phyloP scores from a whole-genome alignment of 2,888 invertebrate species.

The Pollenia griseotomentosa region DNA sequence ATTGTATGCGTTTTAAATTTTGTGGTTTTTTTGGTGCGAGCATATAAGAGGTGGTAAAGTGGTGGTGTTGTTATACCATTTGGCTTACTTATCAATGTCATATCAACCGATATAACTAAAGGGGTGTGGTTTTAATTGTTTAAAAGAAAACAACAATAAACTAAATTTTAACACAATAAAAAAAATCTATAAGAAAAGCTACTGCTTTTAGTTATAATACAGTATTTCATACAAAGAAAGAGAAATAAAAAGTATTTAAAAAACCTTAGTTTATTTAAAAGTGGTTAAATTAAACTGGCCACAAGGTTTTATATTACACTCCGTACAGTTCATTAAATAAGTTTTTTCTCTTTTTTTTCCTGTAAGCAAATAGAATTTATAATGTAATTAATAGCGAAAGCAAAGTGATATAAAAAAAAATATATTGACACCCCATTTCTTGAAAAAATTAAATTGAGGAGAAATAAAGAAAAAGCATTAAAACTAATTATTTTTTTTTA shows the following conservation, averaged over 20 bases:
- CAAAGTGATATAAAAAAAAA: background rate
- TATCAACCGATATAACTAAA: slow-evolving; percentile 45
- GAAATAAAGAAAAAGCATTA: no score
- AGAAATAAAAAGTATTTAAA: slow-evolving; percentile 26
- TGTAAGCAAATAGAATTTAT: slow-evolving; percentile 42
- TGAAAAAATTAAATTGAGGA: background rate
- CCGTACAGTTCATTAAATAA: background rate
- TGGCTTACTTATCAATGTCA: slow-evolving; percentile 47
- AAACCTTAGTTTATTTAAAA: slow-evolving; percentile 55
- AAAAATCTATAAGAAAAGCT: slow-evolving; percentile 41
- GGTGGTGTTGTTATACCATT: slow-evolving; percentile 20
- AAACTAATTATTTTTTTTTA: no score
- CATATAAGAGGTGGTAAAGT: slow-evolving; percentile 11
- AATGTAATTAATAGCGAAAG: slow-evolving; percentile 49
- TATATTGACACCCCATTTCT: slow-evolving; percentile 5
- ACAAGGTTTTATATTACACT: slow-evolving; percentile 69
- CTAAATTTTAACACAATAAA: background rate
- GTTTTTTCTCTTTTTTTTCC: background rate
- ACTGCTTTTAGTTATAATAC: slow-evolving; percentile 25
- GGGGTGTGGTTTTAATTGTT: slow-evolving; percentile 73
- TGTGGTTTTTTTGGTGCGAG: slow-evolving; percentile 46
- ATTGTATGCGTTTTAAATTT: slow-evolving; percentile 67
- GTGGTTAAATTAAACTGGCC: slow-evolving; percentile 68
- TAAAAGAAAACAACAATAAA: slow-evolving; percentile 11
- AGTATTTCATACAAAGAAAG: background rate